phyloP scores from a whole-genome alignment of 2,888 invertebrate species.

The Eupithecia insigniata region DNA sequence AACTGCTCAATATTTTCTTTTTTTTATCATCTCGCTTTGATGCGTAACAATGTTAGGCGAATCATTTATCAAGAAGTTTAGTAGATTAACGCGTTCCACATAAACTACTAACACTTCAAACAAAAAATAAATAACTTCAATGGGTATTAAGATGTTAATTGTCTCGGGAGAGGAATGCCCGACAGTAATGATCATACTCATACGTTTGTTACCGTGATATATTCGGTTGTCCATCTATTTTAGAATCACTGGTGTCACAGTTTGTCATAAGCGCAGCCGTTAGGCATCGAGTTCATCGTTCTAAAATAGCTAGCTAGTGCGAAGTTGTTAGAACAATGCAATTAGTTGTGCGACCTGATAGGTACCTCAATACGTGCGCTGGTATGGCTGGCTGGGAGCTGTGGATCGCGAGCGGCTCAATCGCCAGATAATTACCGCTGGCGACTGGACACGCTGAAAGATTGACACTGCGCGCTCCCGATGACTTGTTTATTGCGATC shows the following conservation, averaged over 20 bases:
- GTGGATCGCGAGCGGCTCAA: constrained; percentile 49
- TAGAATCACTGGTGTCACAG: constrained; percentile 25
- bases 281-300: constrained; percentile 54
- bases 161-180: constrained; percentile 53
- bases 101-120: constrained; percentile 70
- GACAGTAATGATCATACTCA: constrained; percentile 50
- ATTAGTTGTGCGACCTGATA: constrained; percentile 60
- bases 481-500: constrained; percentile 73
- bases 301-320: constrained; percentile 61
- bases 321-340: constrained; percentile 71
- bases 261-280: constrained; percentile 14
- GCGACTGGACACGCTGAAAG: constrained; percentile 69
- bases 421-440: constrained; percentile 72
- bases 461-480: constrained; percentile 68
- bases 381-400: constrained; percentile 44
- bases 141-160: constrained; percentile 66
- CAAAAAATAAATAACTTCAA: constrained; percentile 63
- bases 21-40: constrained; percentile 78
- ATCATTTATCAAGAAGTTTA: constrained; percentile 68
- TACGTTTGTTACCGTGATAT: constrained; percentile 42
- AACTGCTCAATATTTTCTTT: constrained; percentile 71
- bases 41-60: constrained; percentile 64
- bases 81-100: constrained; percentile 66
- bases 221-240: constrained; percentile 26
- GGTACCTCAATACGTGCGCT: constrained; percentile 52